Evolutionary conservation across 2,797 vertebrate species (phyloP), one percentile per base, ranked within the genome.

Genomic region (Glossophaga mutica): DNA sequence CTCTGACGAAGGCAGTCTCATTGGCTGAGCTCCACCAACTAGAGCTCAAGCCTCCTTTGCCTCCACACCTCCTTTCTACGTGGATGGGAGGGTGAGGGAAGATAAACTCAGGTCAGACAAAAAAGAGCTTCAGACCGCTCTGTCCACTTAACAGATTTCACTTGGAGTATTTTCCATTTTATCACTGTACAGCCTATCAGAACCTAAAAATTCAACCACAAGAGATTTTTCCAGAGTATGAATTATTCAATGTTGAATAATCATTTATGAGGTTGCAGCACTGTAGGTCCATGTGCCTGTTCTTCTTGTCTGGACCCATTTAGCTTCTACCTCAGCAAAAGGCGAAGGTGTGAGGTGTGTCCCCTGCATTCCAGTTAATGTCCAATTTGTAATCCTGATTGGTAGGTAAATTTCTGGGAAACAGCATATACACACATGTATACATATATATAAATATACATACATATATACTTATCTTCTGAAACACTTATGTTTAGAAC

Each of bases 1-100:
- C 9, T 62, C 10, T 2, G 1, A 5, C 29, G 29, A 57, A n/a
- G 1, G 5, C 6, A 12, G 2, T 39, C 8, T 21, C 29, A 65
- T 15, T 42, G 26, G 5, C 19, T 1, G n/a, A 14, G 3, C 11
- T n/a, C 2, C 6, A 9, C 9, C 29, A 32, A 6, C 11, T 0
- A 57, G 24, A 78, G 39, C 48, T 73, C 37, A 70, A 79, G 22
- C 0, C 2, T 46, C 55, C 1, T 39, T 91, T 76, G 29, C 24
- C 1, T 62, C 2, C 68, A 42, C 24, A 55, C 5, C 0, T 8
- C 34, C 21, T 32, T 62, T 76, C 2, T 32, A 1, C 10, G 0
- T 65, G 7, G 37, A 32, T 42, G 16, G 19, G 5, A 67, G 6
- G 32, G 19, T 18, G 74, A 76, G 42, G 39, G 7, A 46, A 62